Conservation (phyloP, 2,113 vertebrate genomes). For the Trogon melanurus region DNA sequence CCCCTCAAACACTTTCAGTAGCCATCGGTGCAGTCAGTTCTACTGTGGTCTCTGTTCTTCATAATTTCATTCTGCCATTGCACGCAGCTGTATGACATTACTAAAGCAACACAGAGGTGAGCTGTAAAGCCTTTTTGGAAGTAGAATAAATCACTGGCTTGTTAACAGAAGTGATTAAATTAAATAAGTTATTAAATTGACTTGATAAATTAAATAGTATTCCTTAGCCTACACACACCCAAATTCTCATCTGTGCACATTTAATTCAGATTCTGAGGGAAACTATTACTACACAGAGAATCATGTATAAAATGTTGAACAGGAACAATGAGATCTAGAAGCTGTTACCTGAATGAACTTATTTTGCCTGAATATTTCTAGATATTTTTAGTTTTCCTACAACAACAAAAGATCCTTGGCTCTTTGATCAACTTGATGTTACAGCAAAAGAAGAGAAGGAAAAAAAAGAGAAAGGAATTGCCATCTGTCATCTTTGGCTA, state of each 20-base stretch:
- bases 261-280: not conserved
- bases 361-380: constrained; percentile 11
- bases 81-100: not conserved
- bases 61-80: not conserved
- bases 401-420: constrained; percentile 5
- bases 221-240: not conserved
- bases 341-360: constrained; percentile 12
- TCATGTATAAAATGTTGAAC: not conserved
- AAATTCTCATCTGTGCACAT: not conserved
- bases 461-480: not conserved
- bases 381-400: constrained; percentile 49
- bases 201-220: not conserved
- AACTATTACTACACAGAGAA: not conserved
- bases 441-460: not conserved
- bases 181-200: not conserved
- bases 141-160: not conserved
- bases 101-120: not conserved
- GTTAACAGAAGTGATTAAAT: not conserved
- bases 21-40: not conserved
- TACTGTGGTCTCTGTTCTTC: not conserved
- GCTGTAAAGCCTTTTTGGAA: not conserved
- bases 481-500: constrained; percentile 38
- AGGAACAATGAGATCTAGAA: not conserved
- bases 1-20: not conserved
- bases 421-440: constrained; percentile 47